phyloP scores from a whole-genome alignment of 2,888 invertebrate species.

The Agapostemon virescens region DNA sequence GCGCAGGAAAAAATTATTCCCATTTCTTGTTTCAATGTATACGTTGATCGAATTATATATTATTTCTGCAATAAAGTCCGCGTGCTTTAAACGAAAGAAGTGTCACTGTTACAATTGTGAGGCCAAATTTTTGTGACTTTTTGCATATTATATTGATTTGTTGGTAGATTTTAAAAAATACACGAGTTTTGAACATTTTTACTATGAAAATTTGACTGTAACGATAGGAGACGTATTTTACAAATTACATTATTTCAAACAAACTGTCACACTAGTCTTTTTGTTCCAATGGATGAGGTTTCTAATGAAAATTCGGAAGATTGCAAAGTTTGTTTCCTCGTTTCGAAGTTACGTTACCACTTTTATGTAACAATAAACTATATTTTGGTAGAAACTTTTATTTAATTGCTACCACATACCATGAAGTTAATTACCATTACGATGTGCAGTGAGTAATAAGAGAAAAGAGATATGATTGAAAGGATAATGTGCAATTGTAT shows the following conservation, averaged over 20 bases:
- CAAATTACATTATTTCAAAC: background rate
- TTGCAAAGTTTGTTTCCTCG: background rate
- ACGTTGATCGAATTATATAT: too few relatives aligned
- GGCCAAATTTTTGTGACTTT: too few relatives aligned
- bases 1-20: too few relatives aligned
- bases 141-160: too few relatives aligned
- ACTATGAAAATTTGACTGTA: too few relatives aligned
- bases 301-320: background rate
- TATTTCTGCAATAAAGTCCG: too few relatives aligned
- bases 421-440: background rate
- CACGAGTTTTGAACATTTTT: too few relatives aligned
- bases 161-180: too few relatives aligned
- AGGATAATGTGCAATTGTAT: background rate
- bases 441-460: constrained; percentile 31
- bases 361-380: constrained; percentile 3
- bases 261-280: background rate
- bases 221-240: too few relatives aligned
- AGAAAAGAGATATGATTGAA: constrained; percentile 31
- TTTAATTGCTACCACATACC: background rate
- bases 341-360: background rate
- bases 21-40: too few relatives aligned
- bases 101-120: too few relatives aligned
- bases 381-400: background rate
- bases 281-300: background rate
- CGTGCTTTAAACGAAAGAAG: too few relatives aligned